A percentile compares a stretch with the other conserved stretches of the same genome.
Conservation (phyloP, 1,140 invertebrate genomes). For the Drosophila virilis region DNA sequence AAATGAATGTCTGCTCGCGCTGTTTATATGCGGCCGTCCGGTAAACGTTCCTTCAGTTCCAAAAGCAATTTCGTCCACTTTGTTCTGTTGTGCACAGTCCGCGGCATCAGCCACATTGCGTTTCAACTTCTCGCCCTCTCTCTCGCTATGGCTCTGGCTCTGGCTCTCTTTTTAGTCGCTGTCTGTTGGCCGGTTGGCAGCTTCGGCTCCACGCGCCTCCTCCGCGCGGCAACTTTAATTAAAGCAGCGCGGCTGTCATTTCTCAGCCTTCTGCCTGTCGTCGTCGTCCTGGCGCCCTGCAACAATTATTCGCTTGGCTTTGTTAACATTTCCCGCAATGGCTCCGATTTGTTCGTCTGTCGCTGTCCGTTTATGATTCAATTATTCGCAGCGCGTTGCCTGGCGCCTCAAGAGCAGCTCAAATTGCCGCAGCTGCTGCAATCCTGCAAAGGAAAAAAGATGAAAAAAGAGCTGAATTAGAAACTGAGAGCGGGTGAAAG, state of each 20-base stretch:
- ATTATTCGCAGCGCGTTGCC: constrained; percentile 68
- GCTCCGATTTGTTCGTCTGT: constrained; percentile 31
- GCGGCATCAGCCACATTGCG: constrained; percentile 79
- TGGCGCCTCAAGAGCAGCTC: constrained; percentile 69
- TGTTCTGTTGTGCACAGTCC: constrained; percentile 76
- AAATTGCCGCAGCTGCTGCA: constrained; percentile 62
- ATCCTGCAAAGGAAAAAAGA: constrained; percentile 41
- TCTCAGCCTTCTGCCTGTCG: constrained; percentile 61
- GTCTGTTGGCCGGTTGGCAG: constrained; percentile 35
- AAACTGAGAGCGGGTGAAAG: constrained; percentile 53
- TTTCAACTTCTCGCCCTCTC: constrained; percentile 57
- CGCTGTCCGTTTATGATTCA: constrained; percentile 71
- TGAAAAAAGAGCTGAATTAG: constrained; percentile 24
- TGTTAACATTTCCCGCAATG: constrained; percentile 61
- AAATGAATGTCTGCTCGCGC: constrained; percentile 58
- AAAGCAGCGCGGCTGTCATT: constrained; percentile 76
- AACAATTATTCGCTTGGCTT: constrained; percentile 80
- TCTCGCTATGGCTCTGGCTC: neutral
- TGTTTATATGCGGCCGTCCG: constrained; percentile 18
- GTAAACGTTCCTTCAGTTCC: constrained; percentile 47
- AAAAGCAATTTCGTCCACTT: constrained; percentile 82
- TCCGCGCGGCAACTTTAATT: constrained; percentile 69
- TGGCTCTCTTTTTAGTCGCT: constrained; percentile 8
- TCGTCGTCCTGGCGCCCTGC: constrained; percentile 33
- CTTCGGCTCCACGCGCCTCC: constrained; percentile 50